Evolutionary conservation across 2,888 invertebrate genomes (phyloP).

Genomic region (Dynastes maya): DNA sequence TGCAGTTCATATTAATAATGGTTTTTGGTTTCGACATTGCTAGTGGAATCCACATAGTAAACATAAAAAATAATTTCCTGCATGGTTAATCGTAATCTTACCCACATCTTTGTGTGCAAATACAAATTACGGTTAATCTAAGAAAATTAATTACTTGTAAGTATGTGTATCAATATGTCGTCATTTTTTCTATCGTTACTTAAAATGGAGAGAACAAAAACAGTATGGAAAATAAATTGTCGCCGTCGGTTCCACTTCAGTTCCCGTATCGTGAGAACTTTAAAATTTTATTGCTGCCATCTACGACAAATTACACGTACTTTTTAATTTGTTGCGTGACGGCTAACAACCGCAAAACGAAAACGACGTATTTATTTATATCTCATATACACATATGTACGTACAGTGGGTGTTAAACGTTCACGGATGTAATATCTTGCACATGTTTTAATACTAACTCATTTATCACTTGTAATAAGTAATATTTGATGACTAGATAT

Average conservation of each 20-base stretch:
- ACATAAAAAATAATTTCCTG: neutral
- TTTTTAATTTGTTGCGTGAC: constrained; percentile 40
- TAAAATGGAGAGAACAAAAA: neutral
- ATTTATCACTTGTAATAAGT: no score
- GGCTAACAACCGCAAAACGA: constrained; percentile 25
- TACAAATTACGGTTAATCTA: neutral
- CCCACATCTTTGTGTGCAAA: neutral
- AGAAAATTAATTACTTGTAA: constrained; percentile 5
- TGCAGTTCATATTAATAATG: no score
- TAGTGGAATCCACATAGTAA: no score
- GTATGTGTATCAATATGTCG: neutral
- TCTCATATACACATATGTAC: neutral
- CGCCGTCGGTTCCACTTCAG: constrained; percentile 38
- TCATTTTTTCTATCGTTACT: neutral
- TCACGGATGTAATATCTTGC: neutral
- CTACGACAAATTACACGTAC: constrained; percentile 38
- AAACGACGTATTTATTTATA: neutral
- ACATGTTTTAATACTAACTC: neutral
- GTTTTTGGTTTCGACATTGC: no score
- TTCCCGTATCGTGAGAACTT: constrained; percentile 32
- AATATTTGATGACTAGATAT: no score
- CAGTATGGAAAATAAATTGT: constrained; percentile 20
- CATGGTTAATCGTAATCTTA: neutral
- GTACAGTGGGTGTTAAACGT: neutral
- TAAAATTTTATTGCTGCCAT: constrained; percentile 31